Percentiles rank a stretch among this genome's conserved stretches.
Evolutionary conservation across 2,888 invertebrate genomes (phyloP).

Genomic region (Brachynemurus nebulosus): DNA sequence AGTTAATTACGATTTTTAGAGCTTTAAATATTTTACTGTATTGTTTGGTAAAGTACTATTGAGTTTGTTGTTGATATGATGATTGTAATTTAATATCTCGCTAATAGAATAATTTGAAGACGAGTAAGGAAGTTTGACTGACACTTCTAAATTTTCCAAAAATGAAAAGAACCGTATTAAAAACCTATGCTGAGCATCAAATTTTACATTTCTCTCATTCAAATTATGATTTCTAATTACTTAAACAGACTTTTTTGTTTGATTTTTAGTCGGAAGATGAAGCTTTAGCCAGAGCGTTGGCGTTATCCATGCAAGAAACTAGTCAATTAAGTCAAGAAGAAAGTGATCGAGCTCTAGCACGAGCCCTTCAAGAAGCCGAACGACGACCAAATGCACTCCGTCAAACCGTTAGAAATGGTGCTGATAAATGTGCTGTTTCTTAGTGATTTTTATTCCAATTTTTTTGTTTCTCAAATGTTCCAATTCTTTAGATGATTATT

Average conservation of each 20-base stretch:
- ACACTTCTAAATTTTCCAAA: too few species aligned
- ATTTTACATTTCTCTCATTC: background rate
- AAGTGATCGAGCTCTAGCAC: slow-evolving; percentile 35
- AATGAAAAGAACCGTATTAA: too few species aligned
- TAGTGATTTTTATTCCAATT: slow-evolving; percentile 20
- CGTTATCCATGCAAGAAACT: slow-evolving; percentile 49
- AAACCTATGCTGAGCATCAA: slow-evolving; percentile 1
- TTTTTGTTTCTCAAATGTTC: too few species aligned
- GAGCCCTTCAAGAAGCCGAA: slow-evolving; percentile 31
- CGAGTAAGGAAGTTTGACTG: too few species aligned
- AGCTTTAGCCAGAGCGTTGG: slow-evolving; percentile 72
- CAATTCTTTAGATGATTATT: too few species aligned
- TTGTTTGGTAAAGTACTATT: too few species aligned
- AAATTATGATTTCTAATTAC: background rate
- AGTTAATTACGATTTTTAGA: too few species aligned
- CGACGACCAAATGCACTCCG: slow-evolving; percentile 15
- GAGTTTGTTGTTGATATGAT: too few species aligned
- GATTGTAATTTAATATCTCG: too few species aligned
- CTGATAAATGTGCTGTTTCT: slow-evolving; percentile 34
- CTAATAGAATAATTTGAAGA: too few species aligned
- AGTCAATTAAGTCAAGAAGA: slow-evolving; percentile 25
- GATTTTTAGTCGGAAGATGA: slow-evolving; percentile 73
- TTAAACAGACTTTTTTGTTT: background rate
- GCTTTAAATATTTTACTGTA: too few species aligned
- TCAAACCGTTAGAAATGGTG: slow-evolving; percentile 13